Conservation (phyloP, 2,113 vertebrate genomes). For the Nannobrachium achirus region DNA sequence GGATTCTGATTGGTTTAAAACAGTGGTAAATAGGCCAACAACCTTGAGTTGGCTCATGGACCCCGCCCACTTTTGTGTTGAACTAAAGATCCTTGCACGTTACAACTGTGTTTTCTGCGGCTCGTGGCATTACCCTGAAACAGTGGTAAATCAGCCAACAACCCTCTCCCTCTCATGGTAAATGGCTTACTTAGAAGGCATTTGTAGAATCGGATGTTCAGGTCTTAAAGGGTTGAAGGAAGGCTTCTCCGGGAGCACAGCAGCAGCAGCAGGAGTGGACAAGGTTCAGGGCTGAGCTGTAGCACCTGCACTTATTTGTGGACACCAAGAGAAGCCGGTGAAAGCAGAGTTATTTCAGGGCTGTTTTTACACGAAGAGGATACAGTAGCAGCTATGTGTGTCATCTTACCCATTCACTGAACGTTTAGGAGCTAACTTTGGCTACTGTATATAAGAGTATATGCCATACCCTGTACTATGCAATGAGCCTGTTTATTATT, state of each 20-base stretch:
- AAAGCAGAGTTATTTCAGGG: background rate
- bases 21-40: too few relatives aligned
- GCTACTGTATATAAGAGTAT: background rate
- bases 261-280: background rate
- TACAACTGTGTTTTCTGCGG: too few relatives aligned
- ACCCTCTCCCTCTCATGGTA: too few relatives aligned
- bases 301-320: background rate
- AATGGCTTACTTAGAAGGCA: too few relatives aligned
- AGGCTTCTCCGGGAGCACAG: background rate
- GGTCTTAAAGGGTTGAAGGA: too few relatives aligned
- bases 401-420: background rate
- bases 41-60: too few relatives aligned
- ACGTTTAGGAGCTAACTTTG: background rate
- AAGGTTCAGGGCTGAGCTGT: background rate
- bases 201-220: too few relatives aligned
- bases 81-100: too few relatives aligned
- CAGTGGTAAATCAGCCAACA: too few relatives aligned
- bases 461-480: background rate
- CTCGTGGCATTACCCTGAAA: too few relatives aligned
- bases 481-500: background rate
- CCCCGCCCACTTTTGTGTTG: too few relatives aligned
- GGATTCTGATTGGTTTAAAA: too few relatives aligned
- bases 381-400: background rate
- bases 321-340: background rate
- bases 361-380: background rate